Base-by-base conservation (phyloP, 2,888 invertebrate species). In the Melanophora roralis region DNA sequence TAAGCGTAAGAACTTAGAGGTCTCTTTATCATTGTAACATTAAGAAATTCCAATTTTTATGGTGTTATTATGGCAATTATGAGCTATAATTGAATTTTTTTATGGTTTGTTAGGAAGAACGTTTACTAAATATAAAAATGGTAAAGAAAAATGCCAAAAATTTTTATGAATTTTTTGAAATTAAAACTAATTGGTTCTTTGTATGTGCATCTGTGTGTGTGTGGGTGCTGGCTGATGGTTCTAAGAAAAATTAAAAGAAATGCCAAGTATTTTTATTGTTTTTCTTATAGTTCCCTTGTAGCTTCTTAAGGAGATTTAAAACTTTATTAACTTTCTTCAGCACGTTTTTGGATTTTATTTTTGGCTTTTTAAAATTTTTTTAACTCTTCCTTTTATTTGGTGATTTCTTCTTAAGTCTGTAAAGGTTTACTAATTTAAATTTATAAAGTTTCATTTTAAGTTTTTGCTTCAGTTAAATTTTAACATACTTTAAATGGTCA, bases 11-110 rank as follows among this genome's bases (percentile, higher is more conserved):
- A 62, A 69, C 21, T 23, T 40, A 40, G 38, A 76, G 62, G 62
- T 69, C 62, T 47, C 27, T 27, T 6, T 27, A 60, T n/a, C 55
- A 49, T n/a, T 55, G 60, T 14, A 43, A 59, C 65, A 75, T 79
- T 79, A 49, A 75, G 67, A 79, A 79, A 79, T 79, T 75, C 71
- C 23, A 72, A 79, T 79, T 75, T 79, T 79, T 81, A 77, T 81
- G 76, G 77, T 81, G 80, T 81, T 76, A 77, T 81, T 81, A 69
- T 73, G 72, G 77, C 77, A 76, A 81, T 81, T 81, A 81, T 77
- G 80, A 81, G 76, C 64, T 76, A 77, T 73, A 81, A 81, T 81
- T 81, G 80, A 77, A 81, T 68, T 68, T 73, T n/a, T 60, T 81
- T 81, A 77, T 81, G 77, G 72, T 77, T 73, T 73, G 59, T 69